These are phyloP conservation scores for Ptilonorhynchus violaceus DNA, from an alignment of 2,113 vertebrate genomes.

Conservation along the genomic window DNA sequence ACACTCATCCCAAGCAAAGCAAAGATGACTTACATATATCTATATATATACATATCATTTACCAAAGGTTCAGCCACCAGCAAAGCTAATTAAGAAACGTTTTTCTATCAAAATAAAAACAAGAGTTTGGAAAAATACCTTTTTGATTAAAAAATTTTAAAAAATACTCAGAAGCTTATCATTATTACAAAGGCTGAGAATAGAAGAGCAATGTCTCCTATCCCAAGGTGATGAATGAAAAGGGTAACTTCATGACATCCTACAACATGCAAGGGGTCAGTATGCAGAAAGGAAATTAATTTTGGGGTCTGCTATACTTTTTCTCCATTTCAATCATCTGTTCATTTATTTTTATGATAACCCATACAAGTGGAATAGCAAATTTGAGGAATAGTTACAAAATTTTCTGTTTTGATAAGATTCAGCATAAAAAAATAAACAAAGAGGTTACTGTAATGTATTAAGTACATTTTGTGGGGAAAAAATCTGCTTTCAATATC, in stretches of 20 bases:
- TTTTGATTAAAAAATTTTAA: neutral
- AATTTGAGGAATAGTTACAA: neutral
- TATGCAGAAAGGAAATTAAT: neutral
- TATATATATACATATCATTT: fast-evolving
- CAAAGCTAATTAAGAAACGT: neutral
- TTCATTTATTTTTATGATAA: neutral
- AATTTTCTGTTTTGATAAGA: neutral
- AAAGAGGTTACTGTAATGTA: neutral
- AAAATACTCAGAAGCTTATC: neutral
- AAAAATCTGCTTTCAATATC: neutral
- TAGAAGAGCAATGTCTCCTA: neutral
- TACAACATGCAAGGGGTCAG: neutral
- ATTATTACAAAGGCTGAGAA: neutral
- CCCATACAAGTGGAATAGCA: neutral
- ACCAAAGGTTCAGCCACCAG: neutral
- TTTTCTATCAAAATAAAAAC: neutral
- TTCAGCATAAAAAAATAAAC: neutral
- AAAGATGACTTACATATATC: neutral
- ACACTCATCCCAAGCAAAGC: neutral
- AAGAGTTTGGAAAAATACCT: neutral
- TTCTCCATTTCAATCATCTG: neutral
- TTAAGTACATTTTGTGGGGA: neutral
- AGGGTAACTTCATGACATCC: neutral
- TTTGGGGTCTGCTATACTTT: neutral
- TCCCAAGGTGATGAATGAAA: neutral